These are phyloP conservation scores for Philopedon plagiatum DNA, from an alignment of 2,888 invertebrate species.

Conservation along the genomic window DNA sequence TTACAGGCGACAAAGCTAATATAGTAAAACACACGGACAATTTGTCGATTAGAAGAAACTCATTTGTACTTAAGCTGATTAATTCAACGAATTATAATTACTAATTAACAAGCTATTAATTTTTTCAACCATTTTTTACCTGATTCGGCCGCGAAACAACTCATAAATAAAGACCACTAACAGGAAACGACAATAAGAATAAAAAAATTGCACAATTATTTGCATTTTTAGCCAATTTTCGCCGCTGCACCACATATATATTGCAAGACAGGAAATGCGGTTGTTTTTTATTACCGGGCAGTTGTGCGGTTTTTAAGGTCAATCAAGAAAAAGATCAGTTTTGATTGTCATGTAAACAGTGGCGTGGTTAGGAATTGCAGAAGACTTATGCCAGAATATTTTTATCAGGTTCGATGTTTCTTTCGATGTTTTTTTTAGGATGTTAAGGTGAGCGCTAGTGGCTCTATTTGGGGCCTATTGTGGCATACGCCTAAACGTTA, in stretches of 20 bases:
- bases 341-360: neutral
- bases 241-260: conserved; percentile 16
- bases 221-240: conserved; percentile 33
- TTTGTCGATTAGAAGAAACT: neutral
- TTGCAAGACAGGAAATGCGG: conserved; percentile 36
- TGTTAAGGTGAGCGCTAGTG: too few species aligned
- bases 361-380: neutral
- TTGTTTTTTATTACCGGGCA: conserved; percentile 18
- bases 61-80: neutral
- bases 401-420: too few species aligned
- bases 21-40: neutral
- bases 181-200: conserved; percentile 30
- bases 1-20: too few species aligned
- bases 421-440: too few species aligned
- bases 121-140: neutral
- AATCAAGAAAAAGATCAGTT: conserved; percentile 7
- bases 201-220: conserved; percentile 39
- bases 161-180: conserved; percentile 21
- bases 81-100: neutral
- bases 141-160: conserved; percentile 1
- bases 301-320: conserved; percentile 14
- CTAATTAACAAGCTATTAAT: neutral
- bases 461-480: too few species aligned
- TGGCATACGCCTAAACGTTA: too few species aligned
- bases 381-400: too few species aligned